Percentiles rank a stretch among this genome's conserved stretches.
Evolutionary conservation across 1,140 invertebrate species (phyloP).

Genomic region (Polypedilum pembai): DNA sequence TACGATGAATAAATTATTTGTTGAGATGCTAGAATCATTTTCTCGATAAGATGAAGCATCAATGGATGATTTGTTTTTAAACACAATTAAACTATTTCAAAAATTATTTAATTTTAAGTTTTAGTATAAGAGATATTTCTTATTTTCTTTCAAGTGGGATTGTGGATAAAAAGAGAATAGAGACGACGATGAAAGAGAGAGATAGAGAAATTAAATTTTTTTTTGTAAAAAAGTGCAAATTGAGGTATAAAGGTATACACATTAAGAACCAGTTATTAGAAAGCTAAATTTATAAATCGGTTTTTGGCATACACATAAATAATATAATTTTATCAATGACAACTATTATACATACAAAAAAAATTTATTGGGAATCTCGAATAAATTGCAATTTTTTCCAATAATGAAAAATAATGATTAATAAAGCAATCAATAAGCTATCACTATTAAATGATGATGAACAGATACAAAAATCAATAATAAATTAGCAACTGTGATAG

Average conservation of each 20-base stretch:
- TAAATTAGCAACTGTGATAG: constrained; percentile 9
- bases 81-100: neutral
- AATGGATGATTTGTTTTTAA: too few relatives aligned
- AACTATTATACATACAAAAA: too few relatives aligned
- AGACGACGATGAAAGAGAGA: neutral
- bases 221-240: too few relatives aligned
- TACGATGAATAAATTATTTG: constrained; percentile 92
- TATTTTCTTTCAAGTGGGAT: neutral
- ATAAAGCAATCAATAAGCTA: neutral
- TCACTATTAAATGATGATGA: neutral
- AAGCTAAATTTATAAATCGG: too few relatives aligned
- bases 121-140: neutral
- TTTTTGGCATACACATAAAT: too few relatives aligned
- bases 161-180: neutral
- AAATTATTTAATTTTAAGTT: neutral
- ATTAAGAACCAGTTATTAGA: too few relatives aligned
- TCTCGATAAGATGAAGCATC: constrained; percentile 44
- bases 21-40: constrained; percentile 89
- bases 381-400: too few relatives aligned
- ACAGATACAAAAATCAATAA: constrained; percentile 2
- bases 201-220: too few relatives aligned
- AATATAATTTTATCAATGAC: too few relatives aligned
- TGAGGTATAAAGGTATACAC: too few relatives aligned
- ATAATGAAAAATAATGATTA: neutral
- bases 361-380: too few relatives aligned